Percentiles rank a stretch among this genome's conserved stretches.
phyloP scores from a whole-genome alignment of 2,888 invertebrate genomes.

The Xanthia icteritia region DNA sequence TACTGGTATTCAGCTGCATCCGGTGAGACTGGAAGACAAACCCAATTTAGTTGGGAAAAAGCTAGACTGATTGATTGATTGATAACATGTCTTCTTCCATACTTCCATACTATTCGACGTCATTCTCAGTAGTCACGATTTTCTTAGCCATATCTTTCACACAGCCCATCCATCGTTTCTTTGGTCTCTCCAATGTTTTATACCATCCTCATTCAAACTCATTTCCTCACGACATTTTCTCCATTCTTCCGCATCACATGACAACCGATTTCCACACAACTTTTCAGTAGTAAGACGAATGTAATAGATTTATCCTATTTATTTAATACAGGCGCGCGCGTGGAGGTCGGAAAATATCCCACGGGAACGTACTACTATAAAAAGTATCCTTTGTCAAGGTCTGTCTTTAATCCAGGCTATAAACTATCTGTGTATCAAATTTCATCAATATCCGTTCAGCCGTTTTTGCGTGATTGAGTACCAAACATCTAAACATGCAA shows the following conservation, averaged over 20 bases:
- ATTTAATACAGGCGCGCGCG: not conserved
- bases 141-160: not conserved
- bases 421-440: too few relatives aligned
- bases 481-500: too few relatives aligned
- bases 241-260: not conserved
- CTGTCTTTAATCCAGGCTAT: too few relatives aligned
- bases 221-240: not conserved
- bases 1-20: too few relatives aligned
- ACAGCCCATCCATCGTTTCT: not conserved
- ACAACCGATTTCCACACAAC: not conserved
- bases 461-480: too few relatives aligned
- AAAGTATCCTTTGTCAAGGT: too few relatives aligned
- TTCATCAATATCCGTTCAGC: too few relatives aligned
- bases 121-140: not conserved
- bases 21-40: too few relatives aligned
- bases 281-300: not conserved
- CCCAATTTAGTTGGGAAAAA: too few relatives aligned
- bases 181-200: not conserved
- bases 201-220: not conserved
- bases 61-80: too few relatives aligned
- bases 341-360: too few relatives aligned
- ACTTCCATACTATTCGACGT: not conserved
- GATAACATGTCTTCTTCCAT: not conserved
- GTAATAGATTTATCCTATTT: not conserved
- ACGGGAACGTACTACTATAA: too few relatives aligned